Percentiles rank a stretch among this genome's conserved stretches.
Conservation (phyloP, 2,113 vertebrate species). For the Trematocara marginatum region DNA sequence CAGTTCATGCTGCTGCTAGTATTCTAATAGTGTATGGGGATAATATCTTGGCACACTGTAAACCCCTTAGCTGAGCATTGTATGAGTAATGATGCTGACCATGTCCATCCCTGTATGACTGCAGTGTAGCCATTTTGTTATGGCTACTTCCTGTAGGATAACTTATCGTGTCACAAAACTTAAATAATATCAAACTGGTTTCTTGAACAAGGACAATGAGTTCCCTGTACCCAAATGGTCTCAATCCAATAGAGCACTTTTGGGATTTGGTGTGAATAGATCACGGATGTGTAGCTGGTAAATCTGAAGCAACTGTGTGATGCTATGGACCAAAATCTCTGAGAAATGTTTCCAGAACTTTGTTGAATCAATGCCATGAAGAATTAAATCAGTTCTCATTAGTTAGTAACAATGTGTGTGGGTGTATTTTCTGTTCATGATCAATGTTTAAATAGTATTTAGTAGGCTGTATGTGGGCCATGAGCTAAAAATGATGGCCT, state of each 20-base stretch:
- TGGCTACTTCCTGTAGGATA: background rate
- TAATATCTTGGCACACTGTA: background rate
- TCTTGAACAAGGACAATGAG: background rate
- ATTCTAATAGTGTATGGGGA: background rate
- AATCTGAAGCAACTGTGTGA: background rate
- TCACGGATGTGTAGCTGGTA: background rate
- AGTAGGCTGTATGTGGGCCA: background rate
- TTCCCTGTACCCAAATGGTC: background rate
- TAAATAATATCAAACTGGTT: background rate
- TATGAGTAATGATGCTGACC: background rate
- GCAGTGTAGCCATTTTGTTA: background rate
- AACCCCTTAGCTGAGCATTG: background rate
- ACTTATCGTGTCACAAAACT: background rate
- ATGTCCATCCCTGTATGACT: background rate
- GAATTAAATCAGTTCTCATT: rapidly evolving
- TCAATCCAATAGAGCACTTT: background rate
- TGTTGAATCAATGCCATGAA: background rate
- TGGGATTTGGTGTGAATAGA: background rate
- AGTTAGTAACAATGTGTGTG: background rate
- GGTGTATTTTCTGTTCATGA: background rate
- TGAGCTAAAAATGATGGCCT: background rate
- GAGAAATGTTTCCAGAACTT: background rate
- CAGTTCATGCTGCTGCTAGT: background rate
- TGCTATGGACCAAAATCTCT: background rate
- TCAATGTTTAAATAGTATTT: background rate